phyloP scores from a whole-genome alignment of 2,888 invertebrate species.

The Pristionchus exspectatus region DNA sequence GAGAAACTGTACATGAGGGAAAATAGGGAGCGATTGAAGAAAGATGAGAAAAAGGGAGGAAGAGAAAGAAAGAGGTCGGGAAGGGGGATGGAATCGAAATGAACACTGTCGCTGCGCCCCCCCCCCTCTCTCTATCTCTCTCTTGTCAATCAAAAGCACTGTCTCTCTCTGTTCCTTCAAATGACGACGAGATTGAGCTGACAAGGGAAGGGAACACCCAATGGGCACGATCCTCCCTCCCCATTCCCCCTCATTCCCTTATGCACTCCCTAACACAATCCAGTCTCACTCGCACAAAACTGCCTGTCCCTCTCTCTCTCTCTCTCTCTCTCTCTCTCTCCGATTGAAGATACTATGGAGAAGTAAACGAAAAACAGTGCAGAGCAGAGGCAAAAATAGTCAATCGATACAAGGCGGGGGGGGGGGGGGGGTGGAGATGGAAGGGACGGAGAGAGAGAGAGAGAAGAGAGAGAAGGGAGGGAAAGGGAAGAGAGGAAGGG shows the following conservation, averaged over 20 bases:
- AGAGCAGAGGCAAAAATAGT: slow-evolving; percentile 1
- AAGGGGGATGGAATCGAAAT: slow-evolving; percentile 13
- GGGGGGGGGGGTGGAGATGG: neutral
- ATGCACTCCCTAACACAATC: neutral
- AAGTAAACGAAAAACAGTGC: slow-evolving; percentile 8
- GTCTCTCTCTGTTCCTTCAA: neutral
- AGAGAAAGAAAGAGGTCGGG: slow-evolving; percentile 6
- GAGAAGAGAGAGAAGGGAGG: slow-evolving; percentile 9
- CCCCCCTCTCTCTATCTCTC: neutral
- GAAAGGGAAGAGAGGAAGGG: neutral
- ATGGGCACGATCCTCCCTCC: neutral
- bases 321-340: neutral
- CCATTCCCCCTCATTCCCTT: neutral
- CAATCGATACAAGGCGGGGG: slow-evolving; percentile 13
- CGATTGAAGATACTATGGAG: neutral
- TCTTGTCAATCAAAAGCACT: slow-evolving; percentile 28
- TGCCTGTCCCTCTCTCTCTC: neutral
- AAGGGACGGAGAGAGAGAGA: neutral
- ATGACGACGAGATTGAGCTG: neutral
- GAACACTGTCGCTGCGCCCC: neutral
- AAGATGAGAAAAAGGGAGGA: neutral
- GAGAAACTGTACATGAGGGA: neutral
- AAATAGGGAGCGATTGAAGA: neutral
- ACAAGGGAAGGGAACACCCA: neutral
- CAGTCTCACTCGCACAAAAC: neutral